phyloP scores from a whole-genome alignment of 2,113 vertebrate genomes.

The Casuarius casuarius region DNA sequence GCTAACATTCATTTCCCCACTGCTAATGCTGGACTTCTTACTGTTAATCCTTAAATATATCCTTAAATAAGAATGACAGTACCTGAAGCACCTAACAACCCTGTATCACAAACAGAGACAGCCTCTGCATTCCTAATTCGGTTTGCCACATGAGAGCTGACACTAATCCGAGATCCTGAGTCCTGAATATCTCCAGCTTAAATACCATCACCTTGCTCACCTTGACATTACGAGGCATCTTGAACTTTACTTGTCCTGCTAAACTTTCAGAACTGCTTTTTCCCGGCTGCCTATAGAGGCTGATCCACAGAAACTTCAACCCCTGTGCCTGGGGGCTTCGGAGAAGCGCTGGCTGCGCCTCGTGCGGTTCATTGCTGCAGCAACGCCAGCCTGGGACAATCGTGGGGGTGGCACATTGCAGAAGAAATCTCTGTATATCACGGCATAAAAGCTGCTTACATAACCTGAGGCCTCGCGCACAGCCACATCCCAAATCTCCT shows the following conservation, averaged over 20 bases:
- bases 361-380: neutral
- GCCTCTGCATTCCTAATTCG: constrained; percentile 66
- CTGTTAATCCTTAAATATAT: constrained; percentile 70
- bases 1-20: constrained; percentile 59
- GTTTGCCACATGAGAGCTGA: constrained; percentile 58
- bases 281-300: too few relatives aligned
- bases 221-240: constrained; percentile 42
- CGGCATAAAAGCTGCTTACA: neutral
- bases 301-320: neutral
- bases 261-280: neutral
- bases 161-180: constrained; percentile 62
- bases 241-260: constrained; percentile 28
- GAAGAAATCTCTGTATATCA: neutral
- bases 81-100: constrained; percentile 66
- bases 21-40: constrained; percentile 66
- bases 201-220: constrained; percentile 58
- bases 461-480: neutral
- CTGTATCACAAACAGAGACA: constrained; percentile 55
- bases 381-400: neutral
- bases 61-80: constrained; percentile 70
- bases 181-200: constrained; percentile 9
- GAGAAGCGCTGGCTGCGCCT: too few relatives aligned
- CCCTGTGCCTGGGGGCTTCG: too few relatives aligned
- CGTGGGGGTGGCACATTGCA: neutral
- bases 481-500: neutral